Percentiles rank a stretch among this genome's conserved stretches.
Evolutionary conservation across 2,888 invertebrate genomes (phyloP).

Genomic region (Phasia obesa): DNA sequence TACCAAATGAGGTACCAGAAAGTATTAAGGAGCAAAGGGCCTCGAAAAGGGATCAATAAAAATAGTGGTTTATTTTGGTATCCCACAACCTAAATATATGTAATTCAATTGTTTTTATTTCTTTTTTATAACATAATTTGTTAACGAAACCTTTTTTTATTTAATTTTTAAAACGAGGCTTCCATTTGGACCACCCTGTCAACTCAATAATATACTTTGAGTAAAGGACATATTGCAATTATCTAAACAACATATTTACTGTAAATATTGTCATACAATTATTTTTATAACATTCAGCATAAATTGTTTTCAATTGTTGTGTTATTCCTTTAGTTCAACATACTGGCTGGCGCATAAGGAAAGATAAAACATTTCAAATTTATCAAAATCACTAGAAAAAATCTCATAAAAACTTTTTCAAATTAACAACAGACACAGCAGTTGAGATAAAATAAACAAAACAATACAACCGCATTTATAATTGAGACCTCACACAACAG

Average conservation of each 20-base stretch:
- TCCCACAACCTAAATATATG: too few relatives aligned
- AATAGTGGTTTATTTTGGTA: too few relatives aligned
- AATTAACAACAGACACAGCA: not conserved
- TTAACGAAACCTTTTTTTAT: too few relatives aligned
- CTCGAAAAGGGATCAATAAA: too few relatives aligned
- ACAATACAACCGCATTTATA: conserved; percentile 52
- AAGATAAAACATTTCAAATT: conserved; percentile 17
- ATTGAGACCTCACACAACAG: conserved; percentile 58
- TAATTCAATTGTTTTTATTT: too few relatives aligned
- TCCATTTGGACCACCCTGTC: too few relatives aligned
- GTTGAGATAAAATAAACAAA: conserved; percentile 38
- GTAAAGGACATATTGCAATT: not conserved
- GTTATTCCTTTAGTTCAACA: not conserved
- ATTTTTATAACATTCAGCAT: conserved; percentile 21
- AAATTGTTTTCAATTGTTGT: conserved; percentile 3
- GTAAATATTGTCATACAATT: not conserved
- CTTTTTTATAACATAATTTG: too few relatives aligned
- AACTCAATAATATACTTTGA: too few relatives aligned
- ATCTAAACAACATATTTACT: not conserved
- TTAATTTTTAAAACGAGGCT: too few relatives aligned
- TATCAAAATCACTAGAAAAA: not conserved
- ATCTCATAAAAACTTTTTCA: conserved; percentile 17
- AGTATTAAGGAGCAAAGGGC: too few relatives aligned
- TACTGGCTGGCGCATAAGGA: not conserved
- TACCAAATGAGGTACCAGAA: too few relatives aligned